Conservation (phyloP, 2,888 invertebrate genomes). For the Hermaeophaga mercurialis region DNA sequence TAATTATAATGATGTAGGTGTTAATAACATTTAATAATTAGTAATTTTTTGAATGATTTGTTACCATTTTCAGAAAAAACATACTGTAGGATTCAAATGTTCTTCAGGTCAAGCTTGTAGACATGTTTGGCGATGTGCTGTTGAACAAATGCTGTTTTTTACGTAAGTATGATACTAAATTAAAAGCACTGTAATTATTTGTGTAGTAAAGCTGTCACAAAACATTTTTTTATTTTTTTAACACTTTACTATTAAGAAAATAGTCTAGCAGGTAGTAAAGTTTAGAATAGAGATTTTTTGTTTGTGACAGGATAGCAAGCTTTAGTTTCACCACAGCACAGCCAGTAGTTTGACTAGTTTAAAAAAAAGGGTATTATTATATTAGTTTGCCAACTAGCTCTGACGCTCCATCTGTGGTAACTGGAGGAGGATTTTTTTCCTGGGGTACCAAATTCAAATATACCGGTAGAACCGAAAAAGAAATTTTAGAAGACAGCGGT, state of each 20-base stretch:
- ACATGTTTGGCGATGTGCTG: constrained; percentile 96
- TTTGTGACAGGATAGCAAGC: constrained; percentile 16
- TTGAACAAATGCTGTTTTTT: constrained; percentile 97
- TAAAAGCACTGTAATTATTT: not conserved
- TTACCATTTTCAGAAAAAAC: constrained; percentile 75
- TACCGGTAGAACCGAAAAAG: constrained; percentile 88
- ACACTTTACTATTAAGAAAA: not conserved
- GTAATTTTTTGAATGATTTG: not conserved
- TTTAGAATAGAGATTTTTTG: constrained; percentile 3
- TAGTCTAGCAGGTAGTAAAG: not conserved
- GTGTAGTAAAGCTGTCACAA: not conserved
- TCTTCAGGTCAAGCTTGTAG: constrained; percentile 90
- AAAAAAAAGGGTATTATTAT: constrained; percentile 32
- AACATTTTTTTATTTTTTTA: not conserved
- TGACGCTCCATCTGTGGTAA: constrained; percentile 81
- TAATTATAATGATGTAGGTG: constrained; percentile 85
- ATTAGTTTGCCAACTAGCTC: constrained; percentile 82
- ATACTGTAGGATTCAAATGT: constrained; percentile 95
- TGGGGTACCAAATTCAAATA: constrained; percentile 95
- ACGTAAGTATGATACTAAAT: constrained; percentile 71
- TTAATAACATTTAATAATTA: not conserved
- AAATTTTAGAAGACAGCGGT: constrained; percentile 84
- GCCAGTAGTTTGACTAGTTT: constrained; percentile 29
- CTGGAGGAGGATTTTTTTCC: constrained; percentile 90
- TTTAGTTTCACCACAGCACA: constrained; percentile 26